Percentiles rank a stretch among this genome's conserved stretches.
phyloP scores from a whole-genome alignment of 2,888 invertebrate genomes.

The Morinoia aosen region DNA sequence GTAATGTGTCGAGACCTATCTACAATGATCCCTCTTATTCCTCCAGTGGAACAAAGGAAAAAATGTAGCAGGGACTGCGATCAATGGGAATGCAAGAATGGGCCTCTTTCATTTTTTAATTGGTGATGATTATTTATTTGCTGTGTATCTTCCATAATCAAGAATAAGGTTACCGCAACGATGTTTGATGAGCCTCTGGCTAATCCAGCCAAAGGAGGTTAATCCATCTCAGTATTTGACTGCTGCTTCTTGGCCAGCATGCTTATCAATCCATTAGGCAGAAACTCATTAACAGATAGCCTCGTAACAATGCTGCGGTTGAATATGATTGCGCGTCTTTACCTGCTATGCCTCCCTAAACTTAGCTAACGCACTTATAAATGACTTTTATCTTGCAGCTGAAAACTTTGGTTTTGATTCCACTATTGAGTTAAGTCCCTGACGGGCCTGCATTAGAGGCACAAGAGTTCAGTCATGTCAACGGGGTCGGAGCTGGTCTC shows the following conservation, averaged over 20 bases:
- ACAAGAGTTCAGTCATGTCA: not conserved
- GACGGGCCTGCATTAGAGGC: not conserved
- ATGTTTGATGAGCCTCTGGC: not conserved
- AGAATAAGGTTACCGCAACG: not conserved
- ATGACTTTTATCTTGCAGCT: not conserved
- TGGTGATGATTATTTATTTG: not conserved
- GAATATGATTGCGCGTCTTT: not conserved
- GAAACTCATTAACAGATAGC: slow-evolving; percentile 19
- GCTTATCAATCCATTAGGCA: slow-evolving; percentile 29
- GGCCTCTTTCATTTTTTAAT: not conserved
- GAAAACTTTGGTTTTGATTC: not conserved
- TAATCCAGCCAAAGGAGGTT: not conserved
- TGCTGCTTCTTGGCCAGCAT: not conserved
- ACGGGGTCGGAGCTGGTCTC: not conserved
- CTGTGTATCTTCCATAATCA: not conserved
- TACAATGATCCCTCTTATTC: not conserved
- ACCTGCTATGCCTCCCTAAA: not conserved
- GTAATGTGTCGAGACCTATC: not conserved
- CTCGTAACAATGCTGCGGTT: not conserved
- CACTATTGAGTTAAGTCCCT: not conserved
- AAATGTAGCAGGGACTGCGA: not conserved
- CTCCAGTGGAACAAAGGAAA: not conserved
- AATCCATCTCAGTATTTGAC: not conserved
- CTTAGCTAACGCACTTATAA: not conserved
- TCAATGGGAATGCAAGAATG: not conserved